Evolutionary conservation across 2,888 invertebrate genomes (phyloP).

Genomic region (Tetrapedia diversipes): DNA sequence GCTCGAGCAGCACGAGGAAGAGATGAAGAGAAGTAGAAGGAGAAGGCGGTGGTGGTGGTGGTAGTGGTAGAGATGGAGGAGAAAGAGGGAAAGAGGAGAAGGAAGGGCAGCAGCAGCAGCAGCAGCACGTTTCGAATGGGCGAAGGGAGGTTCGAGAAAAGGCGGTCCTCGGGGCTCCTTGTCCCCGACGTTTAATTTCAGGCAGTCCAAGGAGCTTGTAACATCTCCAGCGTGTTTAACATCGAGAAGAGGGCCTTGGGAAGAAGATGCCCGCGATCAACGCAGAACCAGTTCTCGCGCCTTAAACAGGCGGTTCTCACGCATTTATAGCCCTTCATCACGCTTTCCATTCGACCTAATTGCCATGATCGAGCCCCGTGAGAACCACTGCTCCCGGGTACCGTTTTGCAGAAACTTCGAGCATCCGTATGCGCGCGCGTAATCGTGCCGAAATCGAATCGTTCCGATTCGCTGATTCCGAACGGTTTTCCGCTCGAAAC

Average conservation of each 20-base stretch:
- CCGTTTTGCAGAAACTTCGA: conserved; percentile 19
- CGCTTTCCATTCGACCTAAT: conserved; percentile 64
- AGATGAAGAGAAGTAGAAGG: conserved; percentile 14
- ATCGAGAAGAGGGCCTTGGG: conserved; percentile 64
- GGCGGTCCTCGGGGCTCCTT: conserved; percentile 58
- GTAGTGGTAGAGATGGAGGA: conserved; percentile 4
- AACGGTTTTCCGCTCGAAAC: neutral
- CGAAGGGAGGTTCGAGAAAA: conserved; percentile 50
- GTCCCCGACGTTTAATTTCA: conserved; percentile 70
- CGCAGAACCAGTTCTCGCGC: conserved; percentile 79
- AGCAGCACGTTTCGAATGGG: conserved; percentile 40
- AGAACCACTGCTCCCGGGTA: conserved; percentile 64
- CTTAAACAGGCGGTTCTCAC: conserved; percentile 78
- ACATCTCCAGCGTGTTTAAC: conserved; percentile 65
- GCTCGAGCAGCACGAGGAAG: neutral
- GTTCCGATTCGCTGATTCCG: too few species aligned
- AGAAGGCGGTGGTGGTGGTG: neutral
- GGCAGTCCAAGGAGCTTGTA: conserved; percentile 64
- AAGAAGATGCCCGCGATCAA: conserved; percentile 67
- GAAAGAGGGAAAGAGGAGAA: too few species aligned
- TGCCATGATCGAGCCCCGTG: conserved; percentile 46
- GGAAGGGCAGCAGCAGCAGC: neutral
- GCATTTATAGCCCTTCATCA: conserved; percentile 64
- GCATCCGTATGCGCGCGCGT: neutral
- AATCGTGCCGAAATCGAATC: neutral